Conservation (phyloP, 2,888 invertebrate genomes). For the Spisula solida region DNA sequence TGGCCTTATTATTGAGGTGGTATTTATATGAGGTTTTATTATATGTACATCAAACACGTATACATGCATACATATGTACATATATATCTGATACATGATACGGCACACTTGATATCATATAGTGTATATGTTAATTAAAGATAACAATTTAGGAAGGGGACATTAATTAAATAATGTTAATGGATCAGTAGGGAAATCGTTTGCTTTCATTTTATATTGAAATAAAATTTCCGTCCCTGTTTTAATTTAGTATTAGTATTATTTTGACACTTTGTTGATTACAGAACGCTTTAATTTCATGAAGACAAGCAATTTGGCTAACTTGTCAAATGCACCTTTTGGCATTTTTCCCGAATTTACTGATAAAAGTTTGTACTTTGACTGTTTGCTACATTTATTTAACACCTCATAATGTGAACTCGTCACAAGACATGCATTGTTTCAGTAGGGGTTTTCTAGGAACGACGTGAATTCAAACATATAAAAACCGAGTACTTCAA, state of each 20-base stretch:
- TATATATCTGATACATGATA: not conserved
- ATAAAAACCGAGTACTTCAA: not conserved
- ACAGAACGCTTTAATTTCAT: not conserved
- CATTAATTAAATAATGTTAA: not conserved
- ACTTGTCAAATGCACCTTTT: conserved; percentile 22
- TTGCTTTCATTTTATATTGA: not conserved
- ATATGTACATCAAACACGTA: not conserved
- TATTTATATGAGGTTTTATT: not conserved
- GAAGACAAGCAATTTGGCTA: not conserved
- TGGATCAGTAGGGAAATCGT: not conserved
- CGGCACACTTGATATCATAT: not conserved
- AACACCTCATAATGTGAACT: not conserved
- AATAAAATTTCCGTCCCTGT: not conserved
- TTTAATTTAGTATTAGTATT: not conserved
- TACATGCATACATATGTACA: not conserved
- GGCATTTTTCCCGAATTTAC: conserved; percentile 35
- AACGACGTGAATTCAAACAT: not conserved
- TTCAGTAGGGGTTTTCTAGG: not conserved
- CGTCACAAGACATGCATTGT: not conserved
- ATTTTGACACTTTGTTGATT: not conserved
- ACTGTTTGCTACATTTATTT: not conserved
- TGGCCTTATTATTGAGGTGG: too few species aligned
- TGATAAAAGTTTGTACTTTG: conserved; percentile 39
- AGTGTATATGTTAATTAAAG: conserved; percentile 11
- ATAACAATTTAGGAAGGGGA: not conserved